A percentile compares a stretch with the other conserved stretches of the same genome.
Conservation (phyloP, 2,888 invertebrate genomes). For the Dione juno region DNA sequence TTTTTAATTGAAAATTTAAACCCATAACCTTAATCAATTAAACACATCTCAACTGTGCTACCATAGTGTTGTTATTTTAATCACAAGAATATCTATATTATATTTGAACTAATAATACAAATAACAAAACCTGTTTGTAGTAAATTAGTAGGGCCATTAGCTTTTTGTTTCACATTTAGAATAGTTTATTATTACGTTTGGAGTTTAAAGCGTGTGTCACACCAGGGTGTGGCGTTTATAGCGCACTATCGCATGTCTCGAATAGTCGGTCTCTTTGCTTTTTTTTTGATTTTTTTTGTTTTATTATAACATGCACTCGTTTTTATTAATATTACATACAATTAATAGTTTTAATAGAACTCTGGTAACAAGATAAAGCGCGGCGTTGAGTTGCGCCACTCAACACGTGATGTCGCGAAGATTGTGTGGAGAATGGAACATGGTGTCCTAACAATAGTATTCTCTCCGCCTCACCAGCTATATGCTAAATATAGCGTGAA, state of each 20-base stretch:
- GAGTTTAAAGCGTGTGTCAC: conserved; percentile 18
- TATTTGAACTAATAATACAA: conserved; percentile 21
- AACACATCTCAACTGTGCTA: not conserved
- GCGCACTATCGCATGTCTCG: not conserved
- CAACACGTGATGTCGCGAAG: no score
- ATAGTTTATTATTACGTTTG: conserved; percentile 33
- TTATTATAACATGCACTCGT: no score
- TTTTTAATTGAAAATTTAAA: no score
- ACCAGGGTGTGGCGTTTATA: not conserved
- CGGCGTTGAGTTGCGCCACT: no score
- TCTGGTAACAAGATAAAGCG: no score
- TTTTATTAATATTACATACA: no score
- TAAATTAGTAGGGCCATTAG: conserved; percentile 46
- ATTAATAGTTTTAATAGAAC: no score
- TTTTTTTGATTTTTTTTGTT: no score
- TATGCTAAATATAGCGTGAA: no score
- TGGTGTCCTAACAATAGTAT: no score
- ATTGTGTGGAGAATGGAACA: no score
- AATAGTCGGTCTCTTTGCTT: not conserved
- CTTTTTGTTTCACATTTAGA: conserved; percentile 37
- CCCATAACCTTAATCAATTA: not conserved
- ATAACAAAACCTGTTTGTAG: conserved; percentile 28
- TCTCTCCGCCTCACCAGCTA: no score
- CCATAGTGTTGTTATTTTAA: not conserved
- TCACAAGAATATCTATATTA: conserved; percentile 3